A percentile compares a stretch with the other conserved stretches of the same genome.
Conservation (phyloP, 2,113 vertebrate genomes). For the Bothrops jararaca region DNA sequence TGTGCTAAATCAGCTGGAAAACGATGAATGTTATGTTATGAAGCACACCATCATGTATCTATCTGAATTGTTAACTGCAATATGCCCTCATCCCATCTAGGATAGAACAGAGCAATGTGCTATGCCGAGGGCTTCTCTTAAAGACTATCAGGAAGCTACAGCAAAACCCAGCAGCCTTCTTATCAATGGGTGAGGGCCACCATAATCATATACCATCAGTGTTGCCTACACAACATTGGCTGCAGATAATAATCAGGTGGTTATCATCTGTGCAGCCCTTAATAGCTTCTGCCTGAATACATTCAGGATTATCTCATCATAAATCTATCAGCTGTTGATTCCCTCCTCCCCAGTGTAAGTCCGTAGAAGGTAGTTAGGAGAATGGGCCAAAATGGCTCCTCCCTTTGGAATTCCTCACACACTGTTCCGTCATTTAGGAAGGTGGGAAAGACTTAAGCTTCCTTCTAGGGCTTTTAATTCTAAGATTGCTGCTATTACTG, state of each 20-base stretch:
- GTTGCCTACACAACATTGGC: not conserved
- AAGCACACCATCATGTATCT: not conserved
- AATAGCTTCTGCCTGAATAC: not conserved
- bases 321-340: not conserved
- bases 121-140: not conserved
- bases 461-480: not conserved
- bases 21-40: not conserved
- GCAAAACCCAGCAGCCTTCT: not conserved
- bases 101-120: not conserved
- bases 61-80: not conserved
- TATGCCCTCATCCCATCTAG: not conserved
- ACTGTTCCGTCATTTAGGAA: not conserved
- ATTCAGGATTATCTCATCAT: not conserved
- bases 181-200: not conserved
- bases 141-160: not conserved
- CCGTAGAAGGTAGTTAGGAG: not conserved
- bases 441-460: not conserved
- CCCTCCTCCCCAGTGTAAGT: not conserved
- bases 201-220: not conserved
- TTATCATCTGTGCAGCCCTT: not conserved
- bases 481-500: not conserved
- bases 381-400: not conserved
- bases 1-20: not conserved
- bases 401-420: not conserved
- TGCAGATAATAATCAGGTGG: not conserved